Conservation (phyloP, 2,888 invertebrate species). For the Drosophila affinis region DNA sequence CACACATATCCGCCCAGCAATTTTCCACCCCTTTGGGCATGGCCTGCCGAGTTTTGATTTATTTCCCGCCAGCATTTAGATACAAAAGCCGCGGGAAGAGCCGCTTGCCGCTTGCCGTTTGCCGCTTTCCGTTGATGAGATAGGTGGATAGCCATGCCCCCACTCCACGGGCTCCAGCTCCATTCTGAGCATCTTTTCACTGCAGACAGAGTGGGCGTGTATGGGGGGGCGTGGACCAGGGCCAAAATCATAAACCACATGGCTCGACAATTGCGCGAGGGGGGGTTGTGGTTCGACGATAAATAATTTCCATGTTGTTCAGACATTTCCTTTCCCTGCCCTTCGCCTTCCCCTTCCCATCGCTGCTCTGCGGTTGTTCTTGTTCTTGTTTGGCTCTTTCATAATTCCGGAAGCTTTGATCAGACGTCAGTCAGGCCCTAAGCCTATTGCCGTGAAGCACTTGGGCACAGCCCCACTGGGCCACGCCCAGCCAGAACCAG, state of each 20-base stretch:
- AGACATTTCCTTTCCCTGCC: background rate
- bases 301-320: constrained; percentile 65
- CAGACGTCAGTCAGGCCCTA: constrained; percentile 63
- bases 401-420: constrained; percentile 71
- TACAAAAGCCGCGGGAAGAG: constrained; percentile 57
- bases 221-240: constrained; percentile 37
- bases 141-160: constrained; percentile 53
- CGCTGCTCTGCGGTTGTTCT: constrained; percentile 14
- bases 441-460: constrained; percentile 42
- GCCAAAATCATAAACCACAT: constrained; percentile 67
- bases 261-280: constrained; percentile 64
- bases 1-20: constrained; percentile 8
- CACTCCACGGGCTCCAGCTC: background rate
- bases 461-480: constrained; percentile 29
- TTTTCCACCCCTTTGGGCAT: constrained; percentile 4
- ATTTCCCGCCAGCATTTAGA: constrained; percentile 58
- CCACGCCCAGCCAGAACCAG: constrained; percentile 16
- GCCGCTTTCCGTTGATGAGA: constrained; percentile 57
- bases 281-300: constrained; percentile 52
- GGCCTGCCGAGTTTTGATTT: constrained; percentile 64
- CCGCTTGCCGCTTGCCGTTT: background rate
- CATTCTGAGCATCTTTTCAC: constrained; percentile 57
- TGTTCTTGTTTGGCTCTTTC: constrained; percentile 43
- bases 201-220: constrained; percentile 44
- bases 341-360: background rate